Evolutionary conservation across 2,797 vertebrate species (phyloP), one percentile per base, ranked within the genome.

Genomic region (Pipistrellus pygmaeus): DNA sequence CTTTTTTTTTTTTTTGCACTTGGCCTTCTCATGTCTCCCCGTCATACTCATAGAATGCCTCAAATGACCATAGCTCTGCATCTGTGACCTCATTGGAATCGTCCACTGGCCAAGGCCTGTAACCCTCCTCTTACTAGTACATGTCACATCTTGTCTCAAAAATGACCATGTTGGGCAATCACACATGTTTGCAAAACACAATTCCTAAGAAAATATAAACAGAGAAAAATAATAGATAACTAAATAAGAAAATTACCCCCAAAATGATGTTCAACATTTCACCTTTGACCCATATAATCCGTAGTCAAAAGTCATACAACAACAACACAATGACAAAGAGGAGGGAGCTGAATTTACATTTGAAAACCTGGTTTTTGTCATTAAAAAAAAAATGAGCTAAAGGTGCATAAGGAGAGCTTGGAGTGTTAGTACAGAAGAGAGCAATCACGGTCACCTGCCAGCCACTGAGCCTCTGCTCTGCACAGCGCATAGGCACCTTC

Each of bases 371-470:
- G 7, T 57, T 57, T 53, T 5, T 76, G 53, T 23, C 14, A 17
- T 35, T 38, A 41, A 41, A 41, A 41, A 41, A 64, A 82, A 64
- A 95, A 46, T 6, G 12, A 68, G 55, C 3, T 41, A 27, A 12
- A 72, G 0, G 1, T 77, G 21, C 25, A 3, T 44, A 4, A 66
- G 11, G 15, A 23, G 44, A 82, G 62, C n/a, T n/a, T 13, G 23
- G 2, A 27, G 11, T 64, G 14, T 27, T 20, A 51, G 15, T 57
- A 64, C 27, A 51, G 14, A 55, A 51, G 55, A 85, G 6, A 51
- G 2, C 5, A 5, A 1, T 1, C 1, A 41, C n/a, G 20, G 46
- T 5, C 35, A 8, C 14, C 2, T 10, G 1, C 5, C 0, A 8
- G 27, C 12, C 27, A 14, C 4, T 23, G 12, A 62, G 2, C 25